These are phyloP conservation scores for Orientallactaga sibirica DNA, from an alignment of 2,797 vertebrate genomes.

Conservation along the genomic window DNA sequence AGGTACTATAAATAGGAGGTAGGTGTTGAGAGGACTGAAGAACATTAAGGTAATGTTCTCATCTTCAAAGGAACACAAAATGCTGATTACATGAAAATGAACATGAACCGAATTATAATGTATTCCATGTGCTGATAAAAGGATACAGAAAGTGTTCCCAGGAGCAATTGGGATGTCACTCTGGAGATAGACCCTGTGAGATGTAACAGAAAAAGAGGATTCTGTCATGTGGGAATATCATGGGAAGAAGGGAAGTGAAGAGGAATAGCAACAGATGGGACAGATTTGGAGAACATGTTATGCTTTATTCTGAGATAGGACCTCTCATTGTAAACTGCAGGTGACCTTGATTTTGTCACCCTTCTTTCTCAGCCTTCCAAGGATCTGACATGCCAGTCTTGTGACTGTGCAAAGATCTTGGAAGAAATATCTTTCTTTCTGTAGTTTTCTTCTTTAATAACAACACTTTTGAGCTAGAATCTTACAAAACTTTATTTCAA, in stretches of 20 bases:
- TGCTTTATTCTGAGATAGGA: neutral
- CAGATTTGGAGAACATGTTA: neutral
- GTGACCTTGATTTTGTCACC: neutral
- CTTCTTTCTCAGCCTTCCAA: neutral
- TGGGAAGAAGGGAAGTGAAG: slow-evolving; percentile 34
- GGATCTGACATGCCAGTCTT: neutral
- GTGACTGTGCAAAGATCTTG: neutral
- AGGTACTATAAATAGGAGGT: neutral
- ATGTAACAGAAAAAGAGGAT: neutral
- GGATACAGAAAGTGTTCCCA: neutral
- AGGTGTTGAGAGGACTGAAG: neutral
- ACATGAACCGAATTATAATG: neutral
- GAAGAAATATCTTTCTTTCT: slow-evolving; percentile 21
- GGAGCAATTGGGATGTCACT: neutral
- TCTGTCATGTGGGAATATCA: slow-evolving; percentile 1
- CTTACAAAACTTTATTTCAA: neutral
- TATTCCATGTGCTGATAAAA: slow-evolving; percentile 5
- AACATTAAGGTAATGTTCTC: neutral
- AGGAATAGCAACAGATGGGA: neutral
- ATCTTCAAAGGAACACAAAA: neutral
- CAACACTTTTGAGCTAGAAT: neutral
- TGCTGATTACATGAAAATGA: slow-evolving; percentile 3
- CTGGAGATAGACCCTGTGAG: neutral
- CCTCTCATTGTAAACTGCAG: neutral
- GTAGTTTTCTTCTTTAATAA: slow-evolving; percentile 22